Conservation (phyloP, 2,888 invertebrate genomes). For the Netelia inedita region DNA sequence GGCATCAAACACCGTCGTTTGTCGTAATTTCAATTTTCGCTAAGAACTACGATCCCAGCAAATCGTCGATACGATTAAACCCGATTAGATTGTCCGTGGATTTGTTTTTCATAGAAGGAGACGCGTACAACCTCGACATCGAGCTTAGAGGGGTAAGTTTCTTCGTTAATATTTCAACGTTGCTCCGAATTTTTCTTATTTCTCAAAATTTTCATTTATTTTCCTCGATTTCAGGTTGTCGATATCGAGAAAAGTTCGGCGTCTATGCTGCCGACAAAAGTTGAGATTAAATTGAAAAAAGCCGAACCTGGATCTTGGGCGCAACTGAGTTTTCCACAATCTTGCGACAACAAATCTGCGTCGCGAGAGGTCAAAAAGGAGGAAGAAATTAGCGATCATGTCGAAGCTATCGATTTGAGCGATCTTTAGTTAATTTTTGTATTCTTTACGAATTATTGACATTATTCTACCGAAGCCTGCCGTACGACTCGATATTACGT, state of each 20-base stretch:
- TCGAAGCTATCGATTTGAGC: slow-evolving; percentile 91
- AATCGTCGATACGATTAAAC: slow-evolving; percentile 92
- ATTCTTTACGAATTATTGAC: background rate
- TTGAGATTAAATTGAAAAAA: slow-evolving; percentile 96
- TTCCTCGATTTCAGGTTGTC: slow-evolving; percentile 88
- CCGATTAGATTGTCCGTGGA: slow-evolving; percentile 92
- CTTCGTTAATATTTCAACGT: slow-evolving; percentile 36
- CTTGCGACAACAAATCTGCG: slow-evolving; percentile 39
- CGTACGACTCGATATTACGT: background rate
- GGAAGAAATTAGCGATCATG: slow-evolving; percentile 83
- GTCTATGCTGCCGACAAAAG: slow-evolving; percentile 94
- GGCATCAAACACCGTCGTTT: slow-evolving; percentile 96
- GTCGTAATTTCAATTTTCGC: slow-evolving; percentile 96
- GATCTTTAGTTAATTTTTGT: slow-evolving; percentile 86
- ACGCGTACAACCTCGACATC: slow-evolving; percentile 91
- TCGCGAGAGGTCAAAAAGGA: slow-evolving; percentile 31
- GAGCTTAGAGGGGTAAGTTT: slow-evolving; percentile 93
- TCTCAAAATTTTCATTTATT: slow-evolving; percentile 12
- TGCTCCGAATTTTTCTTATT: slow-evolving; percentile 26
- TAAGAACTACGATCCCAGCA: slow-evolving; percentile 93
- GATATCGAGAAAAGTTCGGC: slow-evolving; percentile 90
- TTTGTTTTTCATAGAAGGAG: slow-evolving; percentile 92
- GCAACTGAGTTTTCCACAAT: slow-evolving; percentile 89
- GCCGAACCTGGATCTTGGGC: slow-evolving; percentile 94
- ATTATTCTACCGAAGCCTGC: background rate